These are phyloP conservation scores for Myathropa florea DNA, from an alignment of 2,888 invertebrate genomes.

Conservation along the genomic window DNA sequence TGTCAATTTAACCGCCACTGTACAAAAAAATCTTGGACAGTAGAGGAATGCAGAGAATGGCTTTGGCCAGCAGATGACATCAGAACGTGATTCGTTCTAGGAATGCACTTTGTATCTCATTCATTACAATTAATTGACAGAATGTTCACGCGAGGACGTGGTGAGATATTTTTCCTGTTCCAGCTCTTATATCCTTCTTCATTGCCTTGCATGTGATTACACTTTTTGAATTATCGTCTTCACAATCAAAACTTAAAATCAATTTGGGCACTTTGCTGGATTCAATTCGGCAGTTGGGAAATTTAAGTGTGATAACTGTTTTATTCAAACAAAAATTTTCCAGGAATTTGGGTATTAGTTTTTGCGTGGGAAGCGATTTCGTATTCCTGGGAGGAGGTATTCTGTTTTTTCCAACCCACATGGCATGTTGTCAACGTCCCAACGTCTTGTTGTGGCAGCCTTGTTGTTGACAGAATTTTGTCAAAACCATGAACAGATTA, in stretches of 20 bases:
- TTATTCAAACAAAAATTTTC: too few relatives aligned
- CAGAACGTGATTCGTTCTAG: constrained; percentile 39
- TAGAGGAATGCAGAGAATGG: background rate
- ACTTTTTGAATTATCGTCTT: background rate
- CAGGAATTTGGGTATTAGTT: too few relatives aligned
- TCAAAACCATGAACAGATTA: too few relatives aligned
- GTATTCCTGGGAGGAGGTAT: too few relatives aligned
- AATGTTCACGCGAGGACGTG: constrained; percentile 23
- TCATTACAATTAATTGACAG: constrained; percentile 46
- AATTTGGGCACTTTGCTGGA: too few relatives aligned
- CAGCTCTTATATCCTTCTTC: background rate
- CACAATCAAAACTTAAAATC: background rate
- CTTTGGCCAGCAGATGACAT: constrained; percentile 10
- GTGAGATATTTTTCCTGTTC: background rate
- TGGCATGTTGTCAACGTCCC: too few relatives aligned
- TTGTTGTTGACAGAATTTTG: too few relatives aligned
- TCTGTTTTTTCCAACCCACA: too few relatives aligned
- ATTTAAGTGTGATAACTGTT: too few relatives aligned
- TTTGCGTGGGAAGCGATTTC: too few relatives aligned
- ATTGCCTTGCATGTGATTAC: background rate
- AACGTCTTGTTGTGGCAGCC: too few relatives aligned
- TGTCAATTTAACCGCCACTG: constrained; percentile 53
- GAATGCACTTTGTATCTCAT: constrained; percentile 2
- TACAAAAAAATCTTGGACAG: constrained; percentile 13
- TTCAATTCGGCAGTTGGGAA: too few relatives aligned